Conservation (phyloP, 2,888 invertebrate species). For the Eupithecia exiguata region DNA sequence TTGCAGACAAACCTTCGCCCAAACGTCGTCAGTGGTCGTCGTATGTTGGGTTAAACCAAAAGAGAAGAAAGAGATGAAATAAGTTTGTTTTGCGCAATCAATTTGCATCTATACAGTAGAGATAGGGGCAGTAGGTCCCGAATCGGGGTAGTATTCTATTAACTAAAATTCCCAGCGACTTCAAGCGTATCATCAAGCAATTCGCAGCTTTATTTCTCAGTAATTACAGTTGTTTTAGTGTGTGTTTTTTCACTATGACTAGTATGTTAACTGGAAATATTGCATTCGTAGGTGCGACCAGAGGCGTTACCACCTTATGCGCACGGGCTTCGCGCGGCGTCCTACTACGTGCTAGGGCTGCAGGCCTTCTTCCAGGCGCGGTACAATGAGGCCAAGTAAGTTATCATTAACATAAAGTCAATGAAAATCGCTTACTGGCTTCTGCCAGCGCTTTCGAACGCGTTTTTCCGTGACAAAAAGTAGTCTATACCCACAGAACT, state of each 20-base stretch:
- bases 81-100: not conserved
- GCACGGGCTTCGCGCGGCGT: conserved; percentile 97
- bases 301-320: conserved; percentile 95
- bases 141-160: not conserved
- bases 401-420: conserved; percentile 41
- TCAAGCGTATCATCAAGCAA: not conserved
- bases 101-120: not conserved
- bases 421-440: not conserved
- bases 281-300: conserved; percentile 89
- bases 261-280: not conserved
- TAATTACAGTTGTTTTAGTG: not conserved
- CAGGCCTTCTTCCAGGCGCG: conserved; percentile 98
- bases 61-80: not conserved
- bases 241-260: not conserved
- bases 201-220: not conserved
- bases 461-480: too few species aligned
- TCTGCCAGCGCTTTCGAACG: too few species aligned
- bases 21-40: too few species aligned
- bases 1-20: too few species aligned
- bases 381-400: conserved; percentile 98
- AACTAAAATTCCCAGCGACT: not conserved
- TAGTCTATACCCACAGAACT: too few species aligned
- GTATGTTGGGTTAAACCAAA: too few species aligned
- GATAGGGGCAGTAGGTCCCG: not conserved
- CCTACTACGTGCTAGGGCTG: conserved; percentile 97